phyloP scores from a whole-genome alignment of 2,113 vertebrate species.

The Neolamprologus falcicula region DNA sequence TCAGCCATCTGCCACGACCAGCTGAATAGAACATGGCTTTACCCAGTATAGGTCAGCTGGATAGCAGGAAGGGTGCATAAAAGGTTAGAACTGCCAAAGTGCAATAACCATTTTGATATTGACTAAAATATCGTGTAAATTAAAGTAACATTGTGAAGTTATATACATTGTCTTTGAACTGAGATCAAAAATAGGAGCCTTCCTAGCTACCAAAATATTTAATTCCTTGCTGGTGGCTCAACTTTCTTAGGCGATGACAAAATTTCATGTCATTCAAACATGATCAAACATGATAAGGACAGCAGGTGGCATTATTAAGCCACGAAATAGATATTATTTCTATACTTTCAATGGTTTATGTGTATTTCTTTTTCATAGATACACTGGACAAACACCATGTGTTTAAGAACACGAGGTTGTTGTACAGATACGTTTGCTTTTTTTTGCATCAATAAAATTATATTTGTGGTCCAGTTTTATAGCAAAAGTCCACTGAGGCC shows the following conservation, averaged over 20 bases:
- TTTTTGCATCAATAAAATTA: neutral
- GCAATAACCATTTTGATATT: neutral
- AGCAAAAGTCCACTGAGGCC: neutral
- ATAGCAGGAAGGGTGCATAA: neutral
- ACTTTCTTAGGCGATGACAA: neutral
- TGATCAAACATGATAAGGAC: neutral
- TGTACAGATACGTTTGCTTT: neutral
- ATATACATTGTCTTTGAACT: neutral
- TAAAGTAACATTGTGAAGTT: neutral
- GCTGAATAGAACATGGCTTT: neutral
- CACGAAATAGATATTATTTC: neutral
- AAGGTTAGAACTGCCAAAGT: neutral
- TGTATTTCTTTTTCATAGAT: neutral
- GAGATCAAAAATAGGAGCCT: neutral
- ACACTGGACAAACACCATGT: neutral
- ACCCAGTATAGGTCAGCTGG: neutral
- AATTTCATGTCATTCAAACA: neutral
- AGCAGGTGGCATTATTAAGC: conserved; percentile 43
- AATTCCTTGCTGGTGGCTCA: neutral
- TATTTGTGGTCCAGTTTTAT: neutral
- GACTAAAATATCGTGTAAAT: neutral
- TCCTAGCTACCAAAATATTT: neutral
- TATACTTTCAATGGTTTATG: neutral
- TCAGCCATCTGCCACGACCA: neutral
- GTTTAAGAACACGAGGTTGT: neutral